Evolutionary conservation across 2,113 vertebrate species (phyloP).

Genomic region (Orientallactaga bullata): DNA sequence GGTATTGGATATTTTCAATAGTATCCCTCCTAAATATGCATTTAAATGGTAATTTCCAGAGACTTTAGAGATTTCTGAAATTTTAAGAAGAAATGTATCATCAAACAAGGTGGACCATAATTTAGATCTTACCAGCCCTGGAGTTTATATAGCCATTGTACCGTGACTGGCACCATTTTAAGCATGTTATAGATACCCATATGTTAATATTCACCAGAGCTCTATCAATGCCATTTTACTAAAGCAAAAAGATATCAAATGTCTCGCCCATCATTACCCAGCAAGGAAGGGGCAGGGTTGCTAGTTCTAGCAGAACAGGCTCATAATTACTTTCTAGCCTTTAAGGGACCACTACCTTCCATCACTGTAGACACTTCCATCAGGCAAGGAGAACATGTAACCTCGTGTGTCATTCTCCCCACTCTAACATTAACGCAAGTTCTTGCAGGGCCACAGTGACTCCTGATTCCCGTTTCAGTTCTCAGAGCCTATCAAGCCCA

Average conservation of each 20-base stretch:
- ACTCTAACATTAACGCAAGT: background rate
- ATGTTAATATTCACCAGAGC: background rate
- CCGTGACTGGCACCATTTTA: background rate
- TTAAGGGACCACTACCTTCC: background rate
- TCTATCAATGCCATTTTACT: background rate
- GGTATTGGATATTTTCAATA: background rate
- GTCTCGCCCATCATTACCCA: background rate
- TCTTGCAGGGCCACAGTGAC: background rate
- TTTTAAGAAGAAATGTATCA: background rate
- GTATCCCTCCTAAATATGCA: background rate
- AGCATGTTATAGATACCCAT: background rate
- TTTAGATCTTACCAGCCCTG: background rate
- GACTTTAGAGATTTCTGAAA: constrained; percentile 18
- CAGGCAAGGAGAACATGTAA: background rate
- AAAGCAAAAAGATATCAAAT: background rate
- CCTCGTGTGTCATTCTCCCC: background rate
- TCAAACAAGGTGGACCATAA: background rate
- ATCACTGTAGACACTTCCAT: background rate
- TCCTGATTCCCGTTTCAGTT: background rate
- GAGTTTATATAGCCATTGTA: background rate
- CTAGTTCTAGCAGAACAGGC: background rate
- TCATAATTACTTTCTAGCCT: background rate
- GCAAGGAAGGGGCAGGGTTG: background rate
- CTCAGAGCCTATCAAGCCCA: background rate
- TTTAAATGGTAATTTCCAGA: background rate